Evolutionary conservation across 2,888 invertebrate species (phyloP), one percentile per base, ranked within the genome.

Genomic region (Aporophyla lueneburgensis): DNA sequence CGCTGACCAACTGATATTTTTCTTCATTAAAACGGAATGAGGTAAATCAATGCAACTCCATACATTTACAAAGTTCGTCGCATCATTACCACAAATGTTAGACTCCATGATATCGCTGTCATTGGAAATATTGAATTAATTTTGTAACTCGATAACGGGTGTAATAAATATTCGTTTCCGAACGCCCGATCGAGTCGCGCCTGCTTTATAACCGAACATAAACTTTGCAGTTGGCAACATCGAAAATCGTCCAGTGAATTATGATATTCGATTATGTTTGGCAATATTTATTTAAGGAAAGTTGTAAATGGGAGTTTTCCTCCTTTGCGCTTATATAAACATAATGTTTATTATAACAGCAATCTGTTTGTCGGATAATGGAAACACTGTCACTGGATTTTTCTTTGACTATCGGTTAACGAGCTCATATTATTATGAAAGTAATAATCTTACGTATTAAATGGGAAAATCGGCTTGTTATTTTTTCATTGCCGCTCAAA

Each of bases 121-220:
- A 74, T 61, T 83, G 71, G 62, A 51, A 86, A 86, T 81, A 78
- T 84, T 84, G 69, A 86, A 86, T 85, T 85, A 85, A 85, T 86
- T 80, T 84, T 65, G 81, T 75, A 71, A 86, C 81, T 78, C 84
- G 84, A 85, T 86, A 84, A 81, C 84, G 59, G 61, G 61, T 71
- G 74, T 61, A 84, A 85, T 85, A 85, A 86, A 85, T 86, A 84
- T 78, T 84, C 81, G 78, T 84, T 86, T 78, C 77, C 78, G 81
- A 77, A 83, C 75, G 74, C 80, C 21, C 66, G 61, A 74, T 68
- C 73, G 77, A 61, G 63, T 72, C 71, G 53, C 65, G 78, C 62
- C 67, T 83, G 77, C 80, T 81, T 81, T 75, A 81, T 80, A 83
- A 71, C 76, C 24, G 58, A 74, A 27, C 66, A 85, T 83, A 80